A percentile compares a stretch with the other conserved stretches of the same genome.
These are phyloP conservation scores for Babylonia areolata DNA, from an alignment of 1,140 invertebrate genomes.

Conservation along the genomic window DNA sequence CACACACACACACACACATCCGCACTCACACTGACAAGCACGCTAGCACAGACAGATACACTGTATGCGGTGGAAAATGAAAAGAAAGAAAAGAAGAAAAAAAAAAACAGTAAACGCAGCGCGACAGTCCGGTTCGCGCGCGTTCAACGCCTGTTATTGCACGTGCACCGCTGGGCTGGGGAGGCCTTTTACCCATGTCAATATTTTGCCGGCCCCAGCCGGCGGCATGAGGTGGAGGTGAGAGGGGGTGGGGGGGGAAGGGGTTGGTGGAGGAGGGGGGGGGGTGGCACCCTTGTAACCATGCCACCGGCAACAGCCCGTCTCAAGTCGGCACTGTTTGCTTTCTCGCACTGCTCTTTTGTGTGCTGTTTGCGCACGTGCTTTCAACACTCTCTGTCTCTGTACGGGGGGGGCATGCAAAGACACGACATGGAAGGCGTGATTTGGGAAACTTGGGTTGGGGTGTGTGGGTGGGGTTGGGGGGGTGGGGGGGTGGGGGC, in stretches of 20 bases:
- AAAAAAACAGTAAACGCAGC: background rate
- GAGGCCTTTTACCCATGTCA: slow-evolving; percentile 18
- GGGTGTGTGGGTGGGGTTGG: too few species aligned
- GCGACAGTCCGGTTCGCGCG: background rate
- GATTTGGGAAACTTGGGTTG: too few species aligned
- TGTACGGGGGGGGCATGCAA: too few species aligned
- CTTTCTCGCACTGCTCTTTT: slow-evolving; percentile 29
- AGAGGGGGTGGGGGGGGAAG: too few species aligned
- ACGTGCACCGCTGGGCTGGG: slow-evolving; percentile 18
- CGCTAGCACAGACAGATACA: too few species aligned
- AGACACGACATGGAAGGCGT: too few species aligned
- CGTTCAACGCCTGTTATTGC: slow-evolving; percentile 32
- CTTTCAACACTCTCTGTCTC: slow-evolving; percentile 24
- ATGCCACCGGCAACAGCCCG: background rate
- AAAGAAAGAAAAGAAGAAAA: background rate
- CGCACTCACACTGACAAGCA: background rate
- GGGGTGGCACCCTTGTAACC: too few species aligned
- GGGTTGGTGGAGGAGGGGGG: too few species aligned
- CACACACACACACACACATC: background rate
- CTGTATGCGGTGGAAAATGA: background rate
- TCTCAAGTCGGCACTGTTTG: background rate
- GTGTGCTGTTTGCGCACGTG: slow-evolving; percentile 31
- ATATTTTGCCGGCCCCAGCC: slow-evolving; percentile 17
- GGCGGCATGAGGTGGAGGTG: background rate
- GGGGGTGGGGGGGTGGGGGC: too few species aligned